A percentile compares a stretch with the other conserved stretches of the same genome.
Evolutionary conservation across 2,113 vertebrate genomes (phyloP).

Genomic region (Orcinus orca): DNA sequence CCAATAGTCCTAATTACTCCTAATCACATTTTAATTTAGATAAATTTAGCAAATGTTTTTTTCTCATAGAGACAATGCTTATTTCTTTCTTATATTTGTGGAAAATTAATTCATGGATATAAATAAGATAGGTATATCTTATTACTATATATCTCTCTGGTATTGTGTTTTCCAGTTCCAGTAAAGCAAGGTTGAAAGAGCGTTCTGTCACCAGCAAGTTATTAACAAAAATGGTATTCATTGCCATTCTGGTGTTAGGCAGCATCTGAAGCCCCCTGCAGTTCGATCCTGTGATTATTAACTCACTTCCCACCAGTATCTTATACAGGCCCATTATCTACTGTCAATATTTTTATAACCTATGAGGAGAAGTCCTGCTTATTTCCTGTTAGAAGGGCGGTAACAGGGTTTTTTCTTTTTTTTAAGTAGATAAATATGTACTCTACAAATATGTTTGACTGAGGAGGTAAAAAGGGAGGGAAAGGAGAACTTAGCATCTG

Average conservation of each 20-base stretch:
- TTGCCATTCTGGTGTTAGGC: background rate
- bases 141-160: background rate
- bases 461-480: constrained; percentile 62
- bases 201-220: constrained; percentile 73
- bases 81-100: constrained; percentile 21
- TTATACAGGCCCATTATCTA: constrained; percentile 80
- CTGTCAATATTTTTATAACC: constrained; percentile 83
- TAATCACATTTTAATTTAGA: background rate
- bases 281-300: constrained; percentile 56
- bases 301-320: constrained; percentile 71
- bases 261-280: constrained; percentile 48
- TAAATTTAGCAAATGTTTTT: background rate
- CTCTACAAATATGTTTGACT: constrained; percentile 74
- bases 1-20: background rate
- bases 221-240: constrained; percentile 73
- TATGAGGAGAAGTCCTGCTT: constrained; percentile 69
- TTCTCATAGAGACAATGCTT: background rate
- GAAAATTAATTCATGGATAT: constrained; percentile 37
- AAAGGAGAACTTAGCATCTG: constrained; percentile 72
- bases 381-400: constrained; percentile 76
- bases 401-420: constrained; percentile 47
- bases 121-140: constrained; percentile 32
- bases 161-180: constrained; percentile 54
- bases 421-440: constrained; percentile 80
- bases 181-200: constrained; percentile 43